A percentile compares a stretch with the other conserved stretches of the same genome.
Conservation (phyloP, 2,113 vertebrate species). For the Lucifuga dentata region DNA sequence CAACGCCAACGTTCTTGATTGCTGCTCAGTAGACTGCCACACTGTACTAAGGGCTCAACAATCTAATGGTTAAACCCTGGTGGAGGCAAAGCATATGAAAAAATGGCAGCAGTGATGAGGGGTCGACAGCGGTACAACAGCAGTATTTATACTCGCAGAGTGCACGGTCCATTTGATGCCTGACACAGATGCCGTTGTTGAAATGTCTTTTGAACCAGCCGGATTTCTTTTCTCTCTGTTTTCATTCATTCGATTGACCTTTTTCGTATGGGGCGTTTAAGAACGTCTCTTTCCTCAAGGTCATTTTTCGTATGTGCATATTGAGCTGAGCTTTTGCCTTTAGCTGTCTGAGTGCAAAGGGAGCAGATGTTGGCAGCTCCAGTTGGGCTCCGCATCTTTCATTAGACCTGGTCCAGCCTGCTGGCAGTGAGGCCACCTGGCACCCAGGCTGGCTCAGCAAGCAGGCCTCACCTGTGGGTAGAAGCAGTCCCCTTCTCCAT, state of each 20-base stretch:
- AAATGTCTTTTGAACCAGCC: slow-evolving; percentile 65
- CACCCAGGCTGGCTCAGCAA: slow-evolving; percentile 72
- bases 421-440: slow-evolving; percentile 81
- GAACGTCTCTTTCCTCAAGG: slow-evolving; percentile 77
- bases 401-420: slow-evolving; percentile 78
- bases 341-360: slow-evolving; percentile 75
- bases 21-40: slow-evolving; percentile 77
- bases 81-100: slow-evolving; percentile 65
- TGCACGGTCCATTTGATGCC: slow-evolving; percentile 62
- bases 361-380: slow-evolving; percentile 84
- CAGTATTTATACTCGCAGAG: slow-evolving; percentile 63
- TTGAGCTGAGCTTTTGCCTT: slow-evolving; percentile 70
- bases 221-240: slow-evolving; percentile 57
- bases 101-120: slow-evolving; percentile 67
- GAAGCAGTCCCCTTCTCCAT: slow-evolving; percentile 41
- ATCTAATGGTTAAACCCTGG: slow-evolving; percentile 68
- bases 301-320: slow-evolving; percentile 65
- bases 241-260: slow-evolving; percentile 69
- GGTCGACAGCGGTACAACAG: slow-evolving; percentile 70
- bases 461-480: slow-evolving; percentile 79
- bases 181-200: slow-evolving; percentile 64
- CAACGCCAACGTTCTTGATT: slow-evolving; percentile 76
- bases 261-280: slow-evolving; percentile 60
- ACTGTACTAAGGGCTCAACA: slow-evolving; percentile 64
- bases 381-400: slow-evolving; percentile 81